Conservation (phyloP, 2,888 invertebrate genomes). For the Stenodera caucasica region DNA sequence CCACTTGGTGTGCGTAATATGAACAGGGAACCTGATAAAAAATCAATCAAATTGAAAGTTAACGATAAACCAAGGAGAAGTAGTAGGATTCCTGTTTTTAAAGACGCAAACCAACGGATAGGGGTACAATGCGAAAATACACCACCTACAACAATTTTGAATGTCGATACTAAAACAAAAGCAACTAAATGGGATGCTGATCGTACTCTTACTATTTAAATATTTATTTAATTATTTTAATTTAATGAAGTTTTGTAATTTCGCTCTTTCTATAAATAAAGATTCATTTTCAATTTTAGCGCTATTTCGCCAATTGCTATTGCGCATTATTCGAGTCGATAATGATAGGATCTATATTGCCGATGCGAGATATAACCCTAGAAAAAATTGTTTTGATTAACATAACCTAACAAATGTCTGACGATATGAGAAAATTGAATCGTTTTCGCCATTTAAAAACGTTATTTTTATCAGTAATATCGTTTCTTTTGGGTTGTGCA, state of each 20-base stretch:
- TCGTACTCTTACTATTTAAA: conserved; percentile 51
- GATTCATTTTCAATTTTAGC: no score
- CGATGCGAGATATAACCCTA: conserved; percentile 88
- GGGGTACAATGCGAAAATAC: conserved; percentile 52
- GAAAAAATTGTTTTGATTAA: conserved; percentile 61
- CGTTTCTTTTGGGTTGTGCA: conserved; percentile 66
- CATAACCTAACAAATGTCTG: neutral
- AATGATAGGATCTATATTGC: no score
- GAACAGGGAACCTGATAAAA: conserved; percentile 39
- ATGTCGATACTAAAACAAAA: conserved; percentile 33
- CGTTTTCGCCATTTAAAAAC: conserved; percentile 36
- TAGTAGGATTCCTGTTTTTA: conserved; percentile 52
- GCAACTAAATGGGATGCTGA: conserved; percentile 51
- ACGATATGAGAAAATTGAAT: conserved; percentile 15
- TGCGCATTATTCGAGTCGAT: no score
- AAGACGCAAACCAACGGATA: conserved; percentile 41
- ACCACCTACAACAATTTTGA: conserved; percentile 43
- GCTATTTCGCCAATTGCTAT: no score
- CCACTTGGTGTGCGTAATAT: conserved; percentile 46
- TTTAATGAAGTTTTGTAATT: no score
- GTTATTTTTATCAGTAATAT: conserved; percentile 55
- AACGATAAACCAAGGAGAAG: conserved; percentile 49
- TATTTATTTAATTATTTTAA: conserved; percentile 12
- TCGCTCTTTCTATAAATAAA: no score
- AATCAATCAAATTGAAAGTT: conserved; percentile 44